Evolutionary conservation across 2,113 vertebrate species (phyloP).

Genomic region (Grantiella picta): DNA sequence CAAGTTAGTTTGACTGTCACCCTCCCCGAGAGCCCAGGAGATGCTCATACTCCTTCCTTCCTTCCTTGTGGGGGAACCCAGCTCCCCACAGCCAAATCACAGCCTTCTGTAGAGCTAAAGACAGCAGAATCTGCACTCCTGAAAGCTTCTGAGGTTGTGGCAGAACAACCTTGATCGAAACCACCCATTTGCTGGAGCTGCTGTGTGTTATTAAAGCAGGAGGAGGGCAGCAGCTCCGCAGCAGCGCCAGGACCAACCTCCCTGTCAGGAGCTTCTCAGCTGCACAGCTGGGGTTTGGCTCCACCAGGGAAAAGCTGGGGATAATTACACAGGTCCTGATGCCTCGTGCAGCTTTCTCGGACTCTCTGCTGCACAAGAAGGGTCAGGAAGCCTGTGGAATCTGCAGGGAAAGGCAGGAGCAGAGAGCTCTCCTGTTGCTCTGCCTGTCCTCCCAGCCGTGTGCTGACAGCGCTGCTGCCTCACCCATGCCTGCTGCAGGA

Average conservation of each 20-base stretch:
- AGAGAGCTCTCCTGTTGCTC: not conserved
- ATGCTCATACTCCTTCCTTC: not conserved
- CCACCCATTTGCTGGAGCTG: not conserved
- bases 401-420: not conserved
- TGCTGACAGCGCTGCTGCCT: accelerated
- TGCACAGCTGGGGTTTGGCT: not conserved
- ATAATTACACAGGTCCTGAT: not conserved
- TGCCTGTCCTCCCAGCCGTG: not conserved
- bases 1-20: not conserved
- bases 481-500: not conserved
- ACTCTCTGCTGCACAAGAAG: not conserved
- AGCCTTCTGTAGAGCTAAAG: not conserved
- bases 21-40: not conserved
- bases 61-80: not conserved
- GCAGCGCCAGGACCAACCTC: not conserved
- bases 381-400: not conserved
- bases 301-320: not conserved
- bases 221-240: not conserved
- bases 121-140: not conserved
- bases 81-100: not conserved
- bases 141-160: not conserved
- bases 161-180: not conserved
- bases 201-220: not conserved
- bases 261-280: not conserved
- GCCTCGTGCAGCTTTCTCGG: not conserved